Conservation (phyloP, 2,797 vertebrate genomes). For the Valencia hispanica region DNA sequence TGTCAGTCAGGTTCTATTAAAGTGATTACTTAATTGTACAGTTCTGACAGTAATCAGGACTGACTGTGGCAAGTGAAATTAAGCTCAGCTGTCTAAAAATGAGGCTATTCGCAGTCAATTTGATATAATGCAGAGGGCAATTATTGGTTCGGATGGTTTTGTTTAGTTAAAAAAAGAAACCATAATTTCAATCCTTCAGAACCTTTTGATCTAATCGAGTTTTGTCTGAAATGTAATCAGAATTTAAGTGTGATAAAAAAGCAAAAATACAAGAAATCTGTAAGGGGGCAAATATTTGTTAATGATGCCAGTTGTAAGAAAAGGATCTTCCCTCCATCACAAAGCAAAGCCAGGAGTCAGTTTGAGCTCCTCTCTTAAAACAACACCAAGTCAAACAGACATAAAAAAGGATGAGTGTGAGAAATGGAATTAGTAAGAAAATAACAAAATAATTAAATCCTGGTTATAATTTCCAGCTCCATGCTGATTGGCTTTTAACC, state of each 20-base stretch:
- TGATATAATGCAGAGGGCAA: too few relatives aligned
- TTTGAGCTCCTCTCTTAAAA: conserved; percentile 80
- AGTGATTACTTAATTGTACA: too few relatives aligned
- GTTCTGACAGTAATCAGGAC: too few relatives aligned
- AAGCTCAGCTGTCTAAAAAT: too few relatives aligned
- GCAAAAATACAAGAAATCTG: not conserved
- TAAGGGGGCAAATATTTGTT: not conserved
- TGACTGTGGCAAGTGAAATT: too few relatives aligned
- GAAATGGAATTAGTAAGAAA: conserved; percentile 66
- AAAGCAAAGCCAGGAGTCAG: conserved; percentile 90
- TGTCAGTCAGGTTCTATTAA: too few relatives aligned
- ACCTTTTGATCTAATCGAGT: too few relatives aligned
- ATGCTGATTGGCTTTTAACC: not conserved
- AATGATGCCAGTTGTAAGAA: not conserved
- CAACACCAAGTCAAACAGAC: conserved; percentile 84
- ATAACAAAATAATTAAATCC: not conserved
- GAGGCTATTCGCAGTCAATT: too few relatives aligned
- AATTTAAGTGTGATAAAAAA: not conserved
- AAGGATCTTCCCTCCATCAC: conserved; percentile 9
- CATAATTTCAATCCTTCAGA: too few relatives aligned
- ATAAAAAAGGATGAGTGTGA: conserved; percentile 78
- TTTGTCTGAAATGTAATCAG: too few relatives aligned
- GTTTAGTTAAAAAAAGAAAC: too few relatives aligned
- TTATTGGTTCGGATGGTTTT: too few relatives aligned
- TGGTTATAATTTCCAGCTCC: not conserved